A percentile compares a stretch with the other conserved stretches of the same genome.
These are phyloP conservation scores for Pseudorasbora parva DNA, from an alignment of 2,113 vertebrate species.

Conservation along the genomic window DNA sequence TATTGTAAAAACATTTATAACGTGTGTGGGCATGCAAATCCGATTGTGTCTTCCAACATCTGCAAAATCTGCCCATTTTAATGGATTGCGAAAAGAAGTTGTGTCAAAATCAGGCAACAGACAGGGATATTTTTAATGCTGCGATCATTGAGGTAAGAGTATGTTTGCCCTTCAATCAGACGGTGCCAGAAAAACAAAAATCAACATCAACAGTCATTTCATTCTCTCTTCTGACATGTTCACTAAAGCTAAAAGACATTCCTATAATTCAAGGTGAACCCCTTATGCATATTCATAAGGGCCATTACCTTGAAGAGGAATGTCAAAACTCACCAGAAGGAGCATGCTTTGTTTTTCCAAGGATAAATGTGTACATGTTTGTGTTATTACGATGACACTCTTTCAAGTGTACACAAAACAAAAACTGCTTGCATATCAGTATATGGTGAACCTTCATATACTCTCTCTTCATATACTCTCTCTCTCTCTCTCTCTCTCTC, in stretches of 20 bases:
- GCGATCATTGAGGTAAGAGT: conserved; percentile 23
- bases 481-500: not conserved
- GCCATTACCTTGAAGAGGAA: conserved; percentile 50
- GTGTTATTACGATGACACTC: conserved; percentile 41
- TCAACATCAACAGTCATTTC: conserved; percentile 48
- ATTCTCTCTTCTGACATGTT: conserved; percentile 32
- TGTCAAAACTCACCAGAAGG: conserved; percentile 49
- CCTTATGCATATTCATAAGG: conserved; percentile 48
- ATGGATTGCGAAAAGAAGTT: not conserved
- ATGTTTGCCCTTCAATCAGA: conserved; percentile 45
- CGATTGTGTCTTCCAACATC: not conserved
- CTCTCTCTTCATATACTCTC: conserved; percentile 3
- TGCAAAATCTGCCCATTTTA: not conserved
- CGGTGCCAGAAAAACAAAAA: conserved; percentile 39
- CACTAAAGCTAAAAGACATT: conserved; percentile 43
- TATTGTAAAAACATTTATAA: conserved; percentile 52
- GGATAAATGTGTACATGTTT: conserved; percentile 40
- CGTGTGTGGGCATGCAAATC: not conserved
- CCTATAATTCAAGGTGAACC: conserved; percentile 54
- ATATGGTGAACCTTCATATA: conserved; percentile 1
- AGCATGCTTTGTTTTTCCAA: conserved; percentile 43
- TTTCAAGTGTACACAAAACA: conserved; percentile 47
- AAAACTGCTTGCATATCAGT: conserved; percentile 13
- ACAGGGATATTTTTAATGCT: not conserved
- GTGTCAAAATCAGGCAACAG: not conserved